Conservation (phyloP, 2,888 invertebrate species). For the Fragum whitleyi region DNA sequence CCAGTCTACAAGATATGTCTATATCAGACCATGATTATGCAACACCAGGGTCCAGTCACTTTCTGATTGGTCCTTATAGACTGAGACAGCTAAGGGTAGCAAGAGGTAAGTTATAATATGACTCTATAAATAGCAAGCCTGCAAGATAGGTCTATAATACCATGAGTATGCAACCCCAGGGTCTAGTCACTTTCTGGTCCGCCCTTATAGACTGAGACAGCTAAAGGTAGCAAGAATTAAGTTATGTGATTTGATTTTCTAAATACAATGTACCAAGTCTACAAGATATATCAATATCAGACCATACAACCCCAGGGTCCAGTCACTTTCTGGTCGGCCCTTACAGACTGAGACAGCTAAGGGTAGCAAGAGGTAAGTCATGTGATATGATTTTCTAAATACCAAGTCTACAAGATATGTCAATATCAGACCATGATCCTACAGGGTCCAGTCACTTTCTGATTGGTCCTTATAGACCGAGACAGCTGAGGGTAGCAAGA, state of each 20-base stretch:
- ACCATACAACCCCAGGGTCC: conserved; percentile 39
- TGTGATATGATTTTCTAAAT: too few species aligned
- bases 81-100: background rate
- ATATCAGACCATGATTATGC: conserved; percentile 56
- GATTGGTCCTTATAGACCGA: background rate
- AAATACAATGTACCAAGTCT: too few species aligned
- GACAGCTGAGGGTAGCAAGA: background rate
- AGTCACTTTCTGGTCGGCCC: background rate
- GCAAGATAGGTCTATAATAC: too few species aligned
- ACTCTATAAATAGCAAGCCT: too few species aligned
- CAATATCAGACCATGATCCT: conserved; percentile 58
- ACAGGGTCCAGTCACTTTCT: background rate
- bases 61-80: background rate
- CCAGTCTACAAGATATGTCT: too few species aligned
- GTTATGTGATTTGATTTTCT: too few species aligned
- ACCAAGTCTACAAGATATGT: too few species aligned
- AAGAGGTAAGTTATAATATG: too few species aligned
- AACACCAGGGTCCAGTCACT: conserved; percentile 17
- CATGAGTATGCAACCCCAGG: conserved; percentile 50
- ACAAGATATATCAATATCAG: too few species aligned
- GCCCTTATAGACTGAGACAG: background rate
- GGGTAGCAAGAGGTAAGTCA: too few species aligned
- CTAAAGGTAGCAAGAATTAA: background rate
- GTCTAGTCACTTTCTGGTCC: background rate
- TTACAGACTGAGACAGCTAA: background rate